These are phyloP conservation scores for Apantesis nais DNA, from an alignment of 2,888 invertebrate species.

Conservation along the genomic window DNA sequence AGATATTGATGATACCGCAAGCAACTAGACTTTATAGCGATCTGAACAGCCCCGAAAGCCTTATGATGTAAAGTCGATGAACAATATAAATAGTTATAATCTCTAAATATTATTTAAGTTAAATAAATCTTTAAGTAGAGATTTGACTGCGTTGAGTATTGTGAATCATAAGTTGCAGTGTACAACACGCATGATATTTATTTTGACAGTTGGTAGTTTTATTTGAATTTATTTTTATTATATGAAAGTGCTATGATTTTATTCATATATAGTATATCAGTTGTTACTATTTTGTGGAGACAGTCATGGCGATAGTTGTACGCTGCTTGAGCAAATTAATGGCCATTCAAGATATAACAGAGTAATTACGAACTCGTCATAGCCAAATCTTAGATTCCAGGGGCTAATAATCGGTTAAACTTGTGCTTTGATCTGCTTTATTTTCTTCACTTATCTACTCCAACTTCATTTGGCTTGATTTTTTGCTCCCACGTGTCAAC, in stretches of 20 bases:
- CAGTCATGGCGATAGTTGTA: too few species aligned
- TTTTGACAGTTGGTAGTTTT: too few species aligned
- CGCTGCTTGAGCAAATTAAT: background rate
- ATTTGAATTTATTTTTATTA: background rate
- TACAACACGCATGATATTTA: too few species aligned
- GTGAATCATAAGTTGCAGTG: background rate
- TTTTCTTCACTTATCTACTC: constrained; percentile 4
- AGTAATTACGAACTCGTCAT: background rate
- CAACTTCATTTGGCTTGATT: constrained; percentile 5
- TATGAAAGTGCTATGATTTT: background rate
- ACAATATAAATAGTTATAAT: constrained; percentile 7
- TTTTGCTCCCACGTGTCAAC: constrained; percentile 7
- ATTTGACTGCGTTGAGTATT: constrained; percentile 8
- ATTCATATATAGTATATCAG: background rate
- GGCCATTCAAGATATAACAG: background rate
- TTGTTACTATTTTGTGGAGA: background rate
- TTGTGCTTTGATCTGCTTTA: constrained; percentile 2
- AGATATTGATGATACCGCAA: constrained; percentile 4
- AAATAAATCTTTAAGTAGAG: constrained; percentile 6
- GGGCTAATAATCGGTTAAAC: background rate
- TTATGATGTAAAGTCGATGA: background rate
- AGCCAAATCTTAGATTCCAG: constrained; percentile 4
- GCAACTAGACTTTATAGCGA: background rate
- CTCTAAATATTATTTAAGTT: constrained; percentile 1
- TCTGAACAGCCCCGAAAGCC: constrained; percentile 7